phyloP scores from a whole-genome alignment of 1,140 invertebrate genomes.

The Aphaenogaster floridana region DNA sequence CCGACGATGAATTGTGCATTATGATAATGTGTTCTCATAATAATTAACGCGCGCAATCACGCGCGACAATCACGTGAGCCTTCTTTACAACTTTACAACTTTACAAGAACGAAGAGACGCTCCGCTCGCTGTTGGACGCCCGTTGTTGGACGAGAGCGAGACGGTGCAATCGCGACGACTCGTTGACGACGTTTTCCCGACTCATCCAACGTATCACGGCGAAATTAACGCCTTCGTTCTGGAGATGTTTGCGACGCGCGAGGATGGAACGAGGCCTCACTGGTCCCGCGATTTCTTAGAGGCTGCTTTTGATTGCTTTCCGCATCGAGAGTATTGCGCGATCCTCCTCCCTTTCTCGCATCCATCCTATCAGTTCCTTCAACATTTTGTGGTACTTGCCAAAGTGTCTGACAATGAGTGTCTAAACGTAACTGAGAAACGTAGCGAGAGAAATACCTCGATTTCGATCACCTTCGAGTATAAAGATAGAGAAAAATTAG shows the following conservation, averaged over 20 bases:
- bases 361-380: constrained; percentile 88
- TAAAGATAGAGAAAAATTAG: not conserved
- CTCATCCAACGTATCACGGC: not conserved
- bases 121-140: no score
- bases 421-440: no score
- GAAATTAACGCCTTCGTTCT: constrained; percentile 72
- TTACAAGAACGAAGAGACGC: not conserved
- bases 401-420: no score
- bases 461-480: not conserved
- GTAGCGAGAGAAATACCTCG: no score
- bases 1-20: no score
- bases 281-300: constrained; percentile 88
- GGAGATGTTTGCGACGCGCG: constrained; percentile 69
- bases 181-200: no score
- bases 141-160: no score
- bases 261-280: constrained; percentile 83
- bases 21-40: no score
- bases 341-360: constrained; percentile 89
- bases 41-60: no score
- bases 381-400: constrained; percentile 89
- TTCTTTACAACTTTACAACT: no score
- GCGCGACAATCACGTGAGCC: no score
- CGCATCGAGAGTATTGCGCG: constrained; percentile 89
- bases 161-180: no score
- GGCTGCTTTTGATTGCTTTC: constrained; percentile 90